phyloP scores from a whole-genome alignment of 2,888 invertebrate species.

The Meghimatium bilineatum region DNA sequence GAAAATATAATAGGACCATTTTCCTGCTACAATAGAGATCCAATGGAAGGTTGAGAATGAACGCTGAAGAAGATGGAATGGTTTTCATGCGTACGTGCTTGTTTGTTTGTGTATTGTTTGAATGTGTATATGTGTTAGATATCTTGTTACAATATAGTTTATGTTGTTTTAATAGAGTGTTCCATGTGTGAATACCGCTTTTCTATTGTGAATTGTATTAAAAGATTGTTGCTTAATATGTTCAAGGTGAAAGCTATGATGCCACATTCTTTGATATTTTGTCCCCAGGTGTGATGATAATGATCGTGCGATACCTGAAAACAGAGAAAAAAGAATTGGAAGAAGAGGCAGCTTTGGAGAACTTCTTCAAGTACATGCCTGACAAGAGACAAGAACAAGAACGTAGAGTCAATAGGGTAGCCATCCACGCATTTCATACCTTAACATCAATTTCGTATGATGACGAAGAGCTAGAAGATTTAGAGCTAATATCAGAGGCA shows the following conservation, averaged over 20 bases:
- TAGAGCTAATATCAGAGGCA: slow-evolving; percentile 34
- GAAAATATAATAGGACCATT: too few relatives aligned
- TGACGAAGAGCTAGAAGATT: slow-evolving; percentile 55
- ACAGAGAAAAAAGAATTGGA: slow-evolving; percentile 67
- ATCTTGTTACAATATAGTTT: too few relatives aligned
- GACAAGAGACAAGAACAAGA: slow-evolving; percentile 65
- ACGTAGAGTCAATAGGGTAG: slow-evolving; percentile 66
- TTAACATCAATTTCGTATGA: slow-evolving; percentile 65
- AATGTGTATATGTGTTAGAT: not conserved
- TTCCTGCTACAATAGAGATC: too few relatives aligned
- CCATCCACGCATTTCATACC: slow-evolving; percentile 70
- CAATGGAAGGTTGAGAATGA: too few relatives aligned
- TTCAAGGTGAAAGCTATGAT: too few relatives aligned
- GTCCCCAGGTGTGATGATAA: slow-evolving; percentile 63
- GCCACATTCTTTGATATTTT: not conserved
- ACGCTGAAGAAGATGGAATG: too few relatives aligned
- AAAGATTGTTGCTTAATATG: too few relatives aligned
- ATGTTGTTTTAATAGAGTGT: too few relatives aligned
- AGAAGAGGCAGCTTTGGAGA: slow-evolving; percentile 66
- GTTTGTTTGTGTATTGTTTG: not conserved
- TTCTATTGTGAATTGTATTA: too few relatives aligned
- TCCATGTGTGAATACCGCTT: too few relatives aligned
- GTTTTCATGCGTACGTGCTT: not conserved
- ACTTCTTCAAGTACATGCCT: slow-evolving; percentile 68
- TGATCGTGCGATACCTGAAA: slow-evolving; percentile 70